Percentiles rank a stretch among this genome's conserved stretches.
phyloP scores from a whole-genome alignment of 2,797 vertebrate genomes.

The Clarias laeviceps region DNA sequence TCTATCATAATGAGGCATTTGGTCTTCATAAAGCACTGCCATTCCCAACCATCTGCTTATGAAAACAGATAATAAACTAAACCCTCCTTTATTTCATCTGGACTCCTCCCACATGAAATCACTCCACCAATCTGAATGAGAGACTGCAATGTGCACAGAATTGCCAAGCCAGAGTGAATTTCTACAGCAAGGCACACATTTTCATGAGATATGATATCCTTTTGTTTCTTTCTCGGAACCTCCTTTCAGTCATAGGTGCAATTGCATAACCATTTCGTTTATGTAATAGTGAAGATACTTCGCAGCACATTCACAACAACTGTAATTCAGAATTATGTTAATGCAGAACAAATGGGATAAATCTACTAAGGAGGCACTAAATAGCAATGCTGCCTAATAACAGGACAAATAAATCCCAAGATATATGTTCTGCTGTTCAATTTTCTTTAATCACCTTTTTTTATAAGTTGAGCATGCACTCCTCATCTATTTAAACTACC shows the following conservation, averaged over 20 bases:
- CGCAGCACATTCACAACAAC: conserved; percentile 53
- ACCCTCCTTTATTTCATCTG: conserved; percentile 43
- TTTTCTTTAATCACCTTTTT: background rate
- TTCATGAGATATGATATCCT: conserved; percentile 56
- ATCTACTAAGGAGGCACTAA: conserved; percentile 57
- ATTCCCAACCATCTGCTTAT: conserved; percentile 27
- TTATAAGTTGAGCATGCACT: background rate
- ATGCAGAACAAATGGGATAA: conserved; percentile 41
- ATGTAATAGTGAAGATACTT: conserved; percentile 58
- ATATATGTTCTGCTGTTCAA: conserved; percentile 55
- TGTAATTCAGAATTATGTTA: conserved; percentile 53
- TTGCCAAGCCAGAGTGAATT: conserved; percentile 55
- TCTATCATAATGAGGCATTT: background rate
- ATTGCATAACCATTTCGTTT: conserved; percentile 63
- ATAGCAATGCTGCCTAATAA: conserved; percentile 61
- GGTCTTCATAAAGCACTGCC: conserved; percentile 10
- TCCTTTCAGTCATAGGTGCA: conserved; percentile 42
- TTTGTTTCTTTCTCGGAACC: conserved; percentile 30
- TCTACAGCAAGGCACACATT: conserved; percentile 45
- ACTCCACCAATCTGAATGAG: conserved; percentile 47
- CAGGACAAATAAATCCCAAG: conserved; percentile 52
- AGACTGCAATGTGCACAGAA: conserved; percentile 54
- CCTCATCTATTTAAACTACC: background rate
- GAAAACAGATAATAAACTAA: conserved; percentile 32
- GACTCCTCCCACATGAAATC: conserved; percentile 33